Base-by-base conservation (phyloP, 2,797 vertebrate species). In the Sparidentex hasta region DNA sequence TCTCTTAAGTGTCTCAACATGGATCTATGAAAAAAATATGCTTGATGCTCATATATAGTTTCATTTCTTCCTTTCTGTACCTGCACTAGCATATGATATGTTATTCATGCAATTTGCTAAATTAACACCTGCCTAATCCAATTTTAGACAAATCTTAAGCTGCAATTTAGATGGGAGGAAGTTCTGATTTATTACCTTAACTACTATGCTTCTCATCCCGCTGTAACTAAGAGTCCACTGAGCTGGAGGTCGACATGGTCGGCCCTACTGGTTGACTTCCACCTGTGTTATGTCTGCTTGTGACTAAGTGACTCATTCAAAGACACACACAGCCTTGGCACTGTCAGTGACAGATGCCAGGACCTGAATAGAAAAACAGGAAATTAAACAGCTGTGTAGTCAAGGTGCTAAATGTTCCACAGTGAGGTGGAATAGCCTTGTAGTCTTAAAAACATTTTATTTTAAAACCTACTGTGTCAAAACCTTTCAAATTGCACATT, bases 261-360 rank as follows among this genome's bases (percentile, higher is more conserved):
- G 1, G 68, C 9, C 61, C 38, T 33, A 1, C 51, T 71, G 71
- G 43, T 58, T 48, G 33, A 50, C 43, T 71, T 71, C 83, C 74
- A 88, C 63, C 67, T 86, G 80, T 82, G 76, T 87, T 82, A 74
- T 85, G 80, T 79, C 82, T 87, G 68, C 56, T 65, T 2, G 59
- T 74, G 75, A 87, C 64, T 83, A 71, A 84, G 59, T 74, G 75
- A 87, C 64, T 83, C 73, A 84, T 41, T 69, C 56, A 76, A 63
- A 86, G 50, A 74, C 66, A 64, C 69, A 84, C 74, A 70, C 51
- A 61, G 72, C 47, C 65, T n/a, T 43, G 69, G 55, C 50, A 52
- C 43, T 1, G 81, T 48, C 67, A 65, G 3, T 68, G 80, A 71
- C 72, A 64, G 27, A 46, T 76, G 59, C 72, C 76, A 71, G 83